phyloP scores from a whole-genome alignment of 2,797 vertebrate species.

The Lithobates sylvaticus region DNA sequence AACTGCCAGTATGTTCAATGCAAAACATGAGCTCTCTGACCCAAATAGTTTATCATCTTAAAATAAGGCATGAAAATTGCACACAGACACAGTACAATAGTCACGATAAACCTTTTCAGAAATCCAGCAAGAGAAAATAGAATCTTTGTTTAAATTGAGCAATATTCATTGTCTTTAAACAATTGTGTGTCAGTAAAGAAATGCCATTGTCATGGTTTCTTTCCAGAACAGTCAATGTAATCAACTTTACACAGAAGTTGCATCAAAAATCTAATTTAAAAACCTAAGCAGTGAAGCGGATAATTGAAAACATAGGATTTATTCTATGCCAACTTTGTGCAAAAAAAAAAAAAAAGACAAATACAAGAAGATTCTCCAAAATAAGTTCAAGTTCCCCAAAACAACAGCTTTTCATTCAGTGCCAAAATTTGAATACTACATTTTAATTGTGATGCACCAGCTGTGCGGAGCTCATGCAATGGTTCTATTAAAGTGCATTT shows the following conservation, averaged over 20 bases:
- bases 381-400: slow-evolving; percentile 42
- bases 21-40: not conserved
- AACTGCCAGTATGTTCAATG: not conserved
- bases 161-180: slow-evolving; percentile 45
- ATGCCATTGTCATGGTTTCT: slow-evolving; percentile 58
- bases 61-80: slow-evolving; percentile 17
- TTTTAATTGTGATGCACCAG: slow-evolving; percentile 23
- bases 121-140: slow-evolving; percentile 45
- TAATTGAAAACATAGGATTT: slow-evolving; percentile 63
- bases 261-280: slow-evolving; percentile 62
- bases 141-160: slow-evolving; percentile 54
- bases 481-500: slow-evolving; percentile 4
- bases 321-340: slow-evolving; percentile 38
- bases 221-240: slow-evolving; percentile 59
- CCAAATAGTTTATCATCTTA: slow-evolving; percentile 30
- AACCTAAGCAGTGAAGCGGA: slow-evolving; percentile 57
- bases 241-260: slow-evolving; percentile 62
- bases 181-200: slow-evolving; percentile 49
- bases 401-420: slow-evolving; percentile 45
- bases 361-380: slow-evolving; percentile 39
- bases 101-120: slow-evolving; percentile 40
- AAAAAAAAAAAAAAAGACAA: slow-evolving; percentile 23
- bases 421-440: slow-evolving; percentile 18
- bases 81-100: slow-evolving; percentile 50
- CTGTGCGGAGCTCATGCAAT: slow-evolving; percentile 14